Percentiles rank a stretch among this genome's conserved stretches.
Evolutionary conservation across 2,113 vertebrate genomes (phyloP).

Genomic region (Limanda limanda): DNA sequence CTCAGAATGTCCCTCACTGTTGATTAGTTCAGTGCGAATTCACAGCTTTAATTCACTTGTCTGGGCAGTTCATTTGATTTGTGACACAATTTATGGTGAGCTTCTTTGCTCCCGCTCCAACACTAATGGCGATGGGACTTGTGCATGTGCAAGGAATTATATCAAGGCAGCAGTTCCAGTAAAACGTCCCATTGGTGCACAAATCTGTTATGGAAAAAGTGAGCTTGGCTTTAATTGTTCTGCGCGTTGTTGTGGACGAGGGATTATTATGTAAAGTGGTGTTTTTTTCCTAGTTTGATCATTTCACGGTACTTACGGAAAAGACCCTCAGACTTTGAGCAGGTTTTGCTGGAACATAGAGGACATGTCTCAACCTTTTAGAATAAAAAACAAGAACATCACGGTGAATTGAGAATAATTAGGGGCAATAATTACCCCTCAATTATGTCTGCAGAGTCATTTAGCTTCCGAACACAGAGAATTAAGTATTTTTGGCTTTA

Average conservation of each 20-base stretch:
- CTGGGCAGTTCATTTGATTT: conserved; percentile 50
- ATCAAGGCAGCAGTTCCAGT: conserved; percentile 50
- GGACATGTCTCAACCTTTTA: conserved; percentile 24
- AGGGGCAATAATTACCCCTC: conserved; percentile 42
- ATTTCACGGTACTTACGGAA: conserved; percentile 27
- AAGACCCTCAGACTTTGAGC: conserved; percentile 6
- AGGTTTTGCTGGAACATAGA: conserved; percentile 12
- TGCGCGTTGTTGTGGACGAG: conserved; percentile 31
- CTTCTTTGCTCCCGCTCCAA: conserved; percentile 52
- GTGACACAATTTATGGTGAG: conserved; percentile 36
- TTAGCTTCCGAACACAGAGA: conserved; percentile 36
- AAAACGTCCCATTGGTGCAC: conserved; percentile 43
- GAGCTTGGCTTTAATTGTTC: conserved; percentile 42
- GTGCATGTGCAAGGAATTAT: conserved; percentile 63
- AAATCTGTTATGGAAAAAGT: conserved; percentile 63
- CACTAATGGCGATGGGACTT: conserved; percentile 27
- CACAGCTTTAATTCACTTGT: conserved; percentile 43
- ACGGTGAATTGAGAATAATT: conserved; percentile 48
- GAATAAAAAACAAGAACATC: conserved; percentile 40
- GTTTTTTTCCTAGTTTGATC: conserved; percentile 30
- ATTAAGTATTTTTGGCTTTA: conserved; percentile 25
- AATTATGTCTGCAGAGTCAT: conserved; percentile 40
- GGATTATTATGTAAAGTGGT: conserved; percentile 29
- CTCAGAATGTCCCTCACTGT: conserved; percentile 1
- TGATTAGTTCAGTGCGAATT: conserved; percentile 34